phyloP scores from a whole-genome alignment of 2,113 vertebrate genomes.

The Oreochromis spilurus region DNA sequence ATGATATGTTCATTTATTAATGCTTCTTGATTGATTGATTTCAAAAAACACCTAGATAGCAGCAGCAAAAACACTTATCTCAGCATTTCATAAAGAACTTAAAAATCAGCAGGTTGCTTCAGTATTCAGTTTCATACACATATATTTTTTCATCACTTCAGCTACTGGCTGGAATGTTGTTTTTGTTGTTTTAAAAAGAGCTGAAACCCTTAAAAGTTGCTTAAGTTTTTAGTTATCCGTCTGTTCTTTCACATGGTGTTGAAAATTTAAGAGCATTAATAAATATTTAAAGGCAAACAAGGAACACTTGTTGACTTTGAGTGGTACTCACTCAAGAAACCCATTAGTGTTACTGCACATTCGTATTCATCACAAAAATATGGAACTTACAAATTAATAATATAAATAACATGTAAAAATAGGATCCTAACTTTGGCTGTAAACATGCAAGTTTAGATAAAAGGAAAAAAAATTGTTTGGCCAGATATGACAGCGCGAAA shows the following conservation, averaged over 20 bases:
- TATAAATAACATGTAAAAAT: not conserved
- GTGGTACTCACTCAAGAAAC: not conserved
- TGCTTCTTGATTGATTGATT: not conserved
- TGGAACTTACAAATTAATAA: not conserved
- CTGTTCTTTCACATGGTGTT: not conserved
- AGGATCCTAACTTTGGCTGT: not conserved
- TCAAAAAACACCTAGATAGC: not conserved
- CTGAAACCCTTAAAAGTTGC: not conserved
- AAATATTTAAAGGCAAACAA: not conserved
- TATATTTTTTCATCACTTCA: not conserved
- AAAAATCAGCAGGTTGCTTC: not conserved
- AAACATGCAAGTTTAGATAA: conserved; percentile 15
- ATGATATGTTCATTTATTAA: not conserved
- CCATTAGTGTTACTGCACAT: not conserved
- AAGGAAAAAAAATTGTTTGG: not conserved
- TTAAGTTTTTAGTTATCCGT: not conserved
- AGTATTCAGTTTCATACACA: not conserved
- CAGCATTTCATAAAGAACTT: not conserved
- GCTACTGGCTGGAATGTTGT: not conserved
- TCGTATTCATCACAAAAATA: not conserved
- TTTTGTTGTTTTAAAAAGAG: not conserved
- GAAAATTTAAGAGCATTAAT: not conserved
- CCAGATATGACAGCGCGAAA: not conserved
- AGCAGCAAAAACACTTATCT: not conserved
- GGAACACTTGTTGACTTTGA: not conserved